Percentiles rank a stretch among this genome's conserved stretches.
Conservation (phyloP, 1,140 invertebrate species). For the Lasioglossum albipes region DNA sequence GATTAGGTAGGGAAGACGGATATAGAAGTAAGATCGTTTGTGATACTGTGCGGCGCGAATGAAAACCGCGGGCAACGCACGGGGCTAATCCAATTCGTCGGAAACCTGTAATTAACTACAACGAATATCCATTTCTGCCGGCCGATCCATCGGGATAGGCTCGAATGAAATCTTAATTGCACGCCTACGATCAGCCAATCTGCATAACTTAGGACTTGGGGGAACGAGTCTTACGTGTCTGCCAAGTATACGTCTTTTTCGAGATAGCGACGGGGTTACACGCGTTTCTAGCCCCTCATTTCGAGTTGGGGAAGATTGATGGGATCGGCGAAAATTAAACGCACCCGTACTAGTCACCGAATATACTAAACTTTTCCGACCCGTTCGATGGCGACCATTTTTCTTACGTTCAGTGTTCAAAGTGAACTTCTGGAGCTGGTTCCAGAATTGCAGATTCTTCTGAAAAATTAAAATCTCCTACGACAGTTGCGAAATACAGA, state of each 20-base stretch:
- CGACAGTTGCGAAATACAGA: no score
- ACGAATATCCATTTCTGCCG: conserved; percentile 64
- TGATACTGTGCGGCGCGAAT: conserved; percentile 29
- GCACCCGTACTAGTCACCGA: no score
- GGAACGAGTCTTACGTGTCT: neutral
- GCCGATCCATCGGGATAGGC: conserved; percentile 53
- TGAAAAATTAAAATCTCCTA: no score
- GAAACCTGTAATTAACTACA: conserved; percentile 64
- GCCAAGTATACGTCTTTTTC: conserved; percentile 3
- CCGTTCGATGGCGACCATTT: no score
- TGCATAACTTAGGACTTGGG: conserved; percentile 63
- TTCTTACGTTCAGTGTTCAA: no score
- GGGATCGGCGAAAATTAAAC: no score
- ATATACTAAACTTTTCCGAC: no score
- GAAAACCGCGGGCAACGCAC: neutral
- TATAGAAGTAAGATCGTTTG: conserved; percentile 42
- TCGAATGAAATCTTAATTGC: conserved; percentile 70
- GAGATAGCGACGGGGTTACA: neutral
- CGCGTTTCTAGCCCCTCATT: no score
- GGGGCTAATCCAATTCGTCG: conserved; percentile 55
- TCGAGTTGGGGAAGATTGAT: no score
- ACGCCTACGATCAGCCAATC: conserved; percentile 57
- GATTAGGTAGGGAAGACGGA: neutral
- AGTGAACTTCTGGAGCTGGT: no score
- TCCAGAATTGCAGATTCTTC: no score